phyloP scores from a whole-genome alignment of 2,888 invertebrate species.

The Drosophila monieri region DNA sequence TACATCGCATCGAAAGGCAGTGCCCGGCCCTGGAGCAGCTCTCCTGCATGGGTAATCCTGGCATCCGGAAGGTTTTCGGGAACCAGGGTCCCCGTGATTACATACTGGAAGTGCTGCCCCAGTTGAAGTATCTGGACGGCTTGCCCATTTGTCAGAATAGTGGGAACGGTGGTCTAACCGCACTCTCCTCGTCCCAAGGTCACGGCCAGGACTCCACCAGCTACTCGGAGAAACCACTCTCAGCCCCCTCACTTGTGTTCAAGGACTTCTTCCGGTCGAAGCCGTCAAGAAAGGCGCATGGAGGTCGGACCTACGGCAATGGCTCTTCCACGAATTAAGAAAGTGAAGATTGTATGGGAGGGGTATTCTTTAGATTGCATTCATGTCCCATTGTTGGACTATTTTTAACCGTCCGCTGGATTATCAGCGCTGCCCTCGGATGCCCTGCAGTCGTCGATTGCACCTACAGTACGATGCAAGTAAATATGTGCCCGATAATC shows the following conservation, averaged over 20 bases:
- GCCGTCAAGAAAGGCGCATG: slow-evolving; percentile 60
- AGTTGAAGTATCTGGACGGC: slow-evolving; percentile 79
- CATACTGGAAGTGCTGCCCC: slow-evolving; percentile 72
- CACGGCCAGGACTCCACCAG: slow-evolving; percentile 54
- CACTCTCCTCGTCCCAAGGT: slow-evolving; percentile 49
- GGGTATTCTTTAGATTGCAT: slow-evolving; percentile 34
- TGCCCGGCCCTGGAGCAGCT: slow-evolving; percentile 90
- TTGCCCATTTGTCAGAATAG: slow-evolving; percentile 22
- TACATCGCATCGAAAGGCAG: slow-evolving; percentile 88
- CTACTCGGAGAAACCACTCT: slow-evolving; percentile 52
- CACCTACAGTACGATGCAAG: slow-evolving; percentile 45
- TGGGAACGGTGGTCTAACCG: slow-evolving; percentile 9
- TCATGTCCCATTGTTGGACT: slow-evolving; percentile 41
- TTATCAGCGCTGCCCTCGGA: slow-evolving; percentile 51
- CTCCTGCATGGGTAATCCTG: slow-evolving; percentile 92
- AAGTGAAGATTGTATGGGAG: slow-evolving; percentile 3
- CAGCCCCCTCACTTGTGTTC: slow-evolving; percentile 65
- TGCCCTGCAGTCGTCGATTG: slow-evolving; percentile 54
- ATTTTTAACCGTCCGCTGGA: slow-evolving; percentile 50
- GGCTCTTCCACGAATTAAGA: slow-evolving; percentile 74
- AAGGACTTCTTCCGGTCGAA: slow-evolving; percentile 76
- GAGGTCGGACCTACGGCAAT: slow-evolving; percentile 39
- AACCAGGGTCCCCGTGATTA: slow-evolving; percentile 63
- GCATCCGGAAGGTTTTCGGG: slow-evolving; percentile 87
- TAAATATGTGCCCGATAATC: slow-evolving; percentile 34